Evolutionary conservation across 92 coral and sea anemone genomes (phyloP).

Genomic region (Umimayanthus kanabou): DNA sequence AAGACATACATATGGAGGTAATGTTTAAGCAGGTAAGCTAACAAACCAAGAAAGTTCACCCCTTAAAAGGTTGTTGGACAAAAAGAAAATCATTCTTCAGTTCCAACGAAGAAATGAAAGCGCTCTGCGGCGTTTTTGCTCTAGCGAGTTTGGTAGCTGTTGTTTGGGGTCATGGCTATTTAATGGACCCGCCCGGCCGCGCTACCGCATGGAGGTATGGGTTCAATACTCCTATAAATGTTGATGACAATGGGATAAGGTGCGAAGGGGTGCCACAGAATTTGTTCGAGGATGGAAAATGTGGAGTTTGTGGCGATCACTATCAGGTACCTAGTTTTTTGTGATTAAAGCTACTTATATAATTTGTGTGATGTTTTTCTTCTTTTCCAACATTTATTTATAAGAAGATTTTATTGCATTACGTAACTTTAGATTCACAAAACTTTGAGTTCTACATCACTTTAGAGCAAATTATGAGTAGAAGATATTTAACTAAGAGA

Average conservation of each 20-base stretch:
- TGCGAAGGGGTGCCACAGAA: slow-evolving; percentile 10
- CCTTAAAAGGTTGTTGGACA: background rate
- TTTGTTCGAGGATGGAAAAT: background rate
- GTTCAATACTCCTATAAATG: background rate
- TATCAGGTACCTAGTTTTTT: background rate
- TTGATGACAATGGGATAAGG: background rate
- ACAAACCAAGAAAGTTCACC: background rate
- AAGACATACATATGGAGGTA: background rate
- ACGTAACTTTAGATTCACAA: no score
- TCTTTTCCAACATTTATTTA: no score
- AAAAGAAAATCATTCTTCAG: background rate
- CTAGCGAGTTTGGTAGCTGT: background rate
- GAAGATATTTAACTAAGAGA: no score
- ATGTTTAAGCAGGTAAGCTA: background rate
- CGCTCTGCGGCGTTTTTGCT: background rate
- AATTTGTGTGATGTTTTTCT: no score
- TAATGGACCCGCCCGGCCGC: background rate
- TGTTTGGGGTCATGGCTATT: background rate
- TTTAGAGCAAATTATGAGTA: no score
- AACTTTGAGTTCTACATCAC: no score
- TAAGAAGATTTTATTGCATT: no score
- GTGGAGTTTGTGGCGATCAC: slow-evolving; percentile 6
- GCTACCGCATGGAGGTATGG: slow-evolving; percentile 12
- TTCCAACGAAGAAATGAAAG: background rate
- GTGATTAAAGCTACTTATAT: background rate